Percentiles rank a stretch among this genome's conserved stretches.
These are phyloP conservation scores for Eulemur mongoz DNA, from an alignment of 2,797 vertebrate genomes.

Conservation along the genomic window DNA sequence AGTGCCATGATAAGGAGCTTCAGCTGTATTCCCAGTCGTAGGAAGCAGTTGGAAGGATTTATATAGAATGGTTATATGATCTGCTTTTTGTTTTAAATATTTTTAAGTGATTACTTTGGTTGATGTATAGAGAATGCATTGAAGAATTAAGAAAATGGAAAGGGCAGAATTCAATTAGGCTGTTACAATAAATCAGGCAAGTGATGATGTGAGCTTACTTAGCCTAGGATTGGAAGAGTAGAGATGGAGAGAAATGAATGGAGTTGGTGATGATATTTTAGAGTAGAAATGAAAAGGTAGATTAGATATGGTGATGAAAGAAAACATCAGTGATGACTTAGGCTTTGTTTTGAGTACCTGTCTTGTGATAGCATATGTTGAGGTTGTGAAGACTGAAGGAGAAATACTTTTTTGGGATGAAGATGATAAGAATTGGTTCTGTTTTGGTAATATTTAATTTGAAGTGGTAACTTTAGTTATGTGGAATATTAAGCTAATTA, in stretches of 20 bases:
- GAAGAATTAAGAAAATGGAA: constrained; percentile 27
- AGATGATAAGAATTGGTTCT: neutral
- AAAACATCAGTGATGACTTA: neutral
- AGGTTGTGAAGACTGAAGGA: neutral
- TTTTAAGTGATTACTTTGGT: neutral
- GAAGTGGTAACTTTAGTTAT: neutral
- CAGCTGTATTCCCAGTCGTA: neutral
- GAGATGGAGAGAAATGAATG: constrained; percentile 5
- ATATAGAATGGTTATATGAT: neutral
- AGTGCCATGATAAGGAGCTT: neutral
- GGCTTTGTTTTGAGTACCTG: neutral
- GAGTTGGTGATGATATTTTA: neutral
- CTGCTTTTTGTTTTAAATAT: constrained; percentile 22
- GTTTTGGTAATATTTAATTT: constrained; percentile 32
- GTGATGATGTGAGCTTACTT: neutral
- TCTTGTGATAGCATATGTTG: neutral
- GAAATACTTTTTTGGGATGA: neutral
- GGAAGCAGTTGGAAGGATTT: neutral
- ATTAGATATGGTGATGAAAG: neutral
- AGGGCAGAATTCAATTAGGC: neutral
- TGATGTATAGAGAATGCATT: constrained; percentile 6
- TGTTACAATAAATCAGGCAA: neutral
- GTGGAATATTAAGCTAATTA: neutral
- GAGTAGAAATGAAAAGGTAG: neutral
- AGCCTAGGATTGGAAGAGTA: neutral